A percentile compares a stretch with the other conserved stretches of the same genome.
Conservation (phyloP, 2,888 invertebrate genomes). For the Protodeltote pygarga region DNA sequence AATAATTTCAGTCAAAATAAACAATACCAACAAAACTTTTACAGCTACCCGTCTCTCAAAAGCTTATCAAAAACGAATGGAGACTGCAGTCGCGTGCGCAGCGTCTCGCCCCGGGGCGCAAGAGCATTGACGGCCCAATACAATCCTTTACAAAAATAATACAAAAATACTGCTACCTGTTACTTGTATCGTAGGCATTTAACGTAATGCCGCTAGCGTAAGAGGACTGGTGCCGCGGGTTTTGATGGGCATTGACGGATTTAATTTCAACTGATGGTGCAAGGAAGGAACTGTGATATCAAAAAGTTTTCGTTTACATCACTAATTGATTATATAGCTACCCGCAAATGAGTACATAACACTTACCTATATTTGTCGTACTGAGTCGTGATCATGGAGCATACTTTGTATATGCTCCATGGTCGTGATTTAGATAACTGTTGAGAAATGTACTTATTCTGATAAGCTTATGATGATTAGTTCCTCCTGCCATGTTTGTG, state of each 20-base stretch:
- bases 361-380: too few species aligned
- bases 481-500: too few species aligned
- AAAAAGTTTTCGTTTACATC: too few species aligned
- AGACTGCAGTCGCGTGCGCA: conserved; percentile 48
- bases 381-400: too few species aligned
- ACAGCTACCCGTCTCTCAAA: conserved; percentile 34
- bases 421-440: too few species aligned
- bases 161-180: conserved; percentile 52
- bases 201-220: conserved; percentile 41
- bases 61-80: conserved; percentile 35
- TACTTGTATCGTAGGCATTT: conserved; percentile 42
- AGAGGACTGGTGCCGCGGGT: conserved; percentile 16
- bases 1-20: too few species aligned
- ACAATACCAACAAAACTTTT: conserved; percentile 6
- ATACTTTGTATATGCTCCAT: too few species aligned
- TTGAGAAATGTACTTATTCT: too few species aligned
- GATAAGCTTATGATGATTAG: too few species aligned
- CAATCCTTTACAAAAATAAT: conserved; percentile 44
- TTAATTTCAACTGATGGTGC: not conserved
- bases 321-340: too few species aligned
- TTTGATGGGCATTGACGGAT: conserved; percentile 18
- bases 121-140: conserved; percentile 40
- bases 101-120: conserved; percentile 36
- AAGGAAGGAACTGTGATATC: too few species aligned
- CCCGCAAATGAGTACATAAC: too few species aligned